Conservation (phyloP, 1,140 invertebrate genomes). For the Hesperophylax magnus region DNA sequence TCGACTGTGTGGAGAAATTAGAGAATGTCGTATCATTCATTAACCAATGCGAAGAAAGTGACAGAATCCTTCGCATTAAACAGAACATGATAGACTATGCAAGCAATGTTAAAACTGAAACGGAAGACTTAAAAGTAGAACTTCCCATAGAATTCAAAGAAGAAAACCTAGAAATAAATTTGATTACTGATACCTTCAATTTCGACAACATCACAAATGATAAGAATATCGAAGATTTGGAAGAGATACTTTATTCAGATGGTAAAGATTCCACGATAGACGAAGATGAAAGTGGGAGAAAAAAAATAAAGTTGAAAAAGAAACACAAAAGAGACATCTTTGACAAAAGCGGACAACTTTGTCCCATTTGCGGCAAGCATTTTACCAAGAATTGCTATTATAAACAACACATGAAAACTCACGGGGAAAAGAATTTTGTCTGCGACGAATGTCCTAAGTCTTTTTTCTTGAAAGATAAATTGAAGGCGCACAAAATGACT, state of each 20-base stretch:
- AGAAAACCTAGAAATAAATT: conserved; percentile 19
- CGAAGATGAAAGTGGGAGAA: not conserved
- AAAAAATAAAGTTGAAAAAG: not conserved
- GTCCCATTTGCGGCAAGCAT: conserved; percentile 29
- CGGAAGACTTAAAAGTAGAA: not conserved
- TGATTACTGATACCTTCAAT: not conserved
- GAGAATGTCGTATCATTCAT: conserved; percentile 16
- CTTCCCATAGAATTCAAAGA: not conserved
- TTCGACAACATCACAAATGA: not conserved
- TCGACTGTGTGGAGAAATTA: conserved; percentile 1
- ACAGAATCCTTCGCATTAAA: conserved; percentile 19
- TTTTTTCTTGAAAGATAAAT: conserved; percentile 4
- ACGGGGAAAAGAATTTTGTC: conserved; percentile 16
- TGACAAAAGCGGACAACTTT: conserved; percentile 14
- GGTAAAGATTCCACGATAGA: not conserved
- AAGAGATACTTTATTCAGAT: not conserved
- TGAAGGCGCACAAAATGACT: conserved; percentile 17
- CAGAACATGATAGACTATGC: not conserved
- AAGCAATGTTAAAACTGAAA: not conserved
- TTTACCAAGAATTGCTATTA: conserved; percentile 8
- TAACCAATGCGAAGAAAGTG: conserved; percentile 34
- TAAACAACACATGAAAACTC: conserved; percentile 27
- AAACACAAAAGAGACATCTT: not conserved
- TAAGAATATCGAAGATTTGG: not conserved
- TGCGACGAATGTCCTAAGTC: conserved; percentile 34